These are phyloP conservation scores for Fregata magnificens DNA, from an alignment of 2,113 vertebrate genomes.

Conservation along the genomic window DNA sequence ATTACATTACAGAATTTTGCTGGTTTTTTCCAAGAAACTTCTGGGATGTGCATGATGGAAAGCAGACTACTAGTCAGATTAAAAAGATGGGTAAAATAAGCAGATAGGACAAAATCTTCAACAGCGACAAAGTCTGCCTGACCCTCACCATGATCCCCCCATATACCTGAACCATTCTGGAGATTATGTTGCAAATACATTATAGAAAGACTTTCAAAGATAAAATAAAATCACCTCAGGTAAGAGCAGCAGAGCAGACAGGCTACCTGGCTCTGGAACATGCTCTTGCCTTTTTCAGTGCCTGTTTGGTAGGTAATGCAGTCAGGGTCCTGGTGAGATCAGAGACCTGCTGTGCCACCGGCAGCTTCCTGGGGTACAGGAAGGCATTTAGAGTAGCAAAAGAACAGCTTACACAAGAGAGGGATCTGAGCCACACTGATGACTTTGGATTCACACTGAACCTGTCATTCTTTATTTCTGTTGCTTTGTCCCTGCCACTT, in stretches of 20 bases:
- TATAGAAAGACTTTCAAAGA: background rate
- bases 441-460: background rate
- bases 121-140: background rate
- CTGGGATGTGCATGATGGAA: background rate
- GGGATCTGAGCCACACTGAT: background rate
- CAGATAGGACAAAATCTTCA: background rate
- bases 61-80: background rate
- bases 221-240: background rate
- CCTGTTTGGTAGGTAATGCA: rapidly evolving
- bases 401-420: background rate
- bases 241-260: background rate
- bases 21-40: background rate
- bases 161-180: background rate
- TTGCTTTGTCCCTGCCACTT: background rate
- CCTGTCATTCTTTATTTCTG: background rate
- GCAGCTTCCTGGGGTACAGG: background rate
- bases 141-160: rapidly evolving
- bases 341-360: background rate
- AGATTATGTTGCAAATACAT: background rate
- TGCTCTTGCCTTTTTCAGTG: background rate
- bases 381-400: background rate
- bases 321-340: rapidly evolving
- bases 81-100: background rate
- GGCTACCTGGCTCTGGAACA: background rate
- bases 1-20: background rate